Conservation (phyloP, 2,797 vertebrate species). For the Phalloptychus januarius region DNA sequence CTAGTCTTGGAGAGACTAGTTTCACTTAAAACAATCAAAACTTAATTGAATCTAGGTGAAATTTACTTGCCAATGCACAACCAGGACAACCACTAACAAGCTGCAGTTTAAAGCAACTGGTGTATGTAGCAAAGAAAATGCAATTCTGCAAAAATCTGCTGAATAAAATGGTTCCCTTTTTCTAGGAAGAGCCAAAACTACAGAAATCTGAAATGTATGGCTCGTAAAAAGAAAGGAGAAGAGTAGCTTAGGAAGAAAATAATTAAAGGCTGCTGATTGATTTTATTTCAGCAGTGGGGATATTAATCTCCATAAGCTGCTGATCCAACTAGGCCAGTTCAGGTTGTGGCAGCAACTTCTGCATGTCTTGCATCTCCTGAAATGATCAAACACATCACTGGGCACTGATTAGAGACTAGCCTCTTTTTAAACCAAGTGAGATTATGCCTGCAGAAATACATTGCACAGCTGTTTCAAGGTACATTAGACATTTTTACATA, state of each 20-base stretch:
- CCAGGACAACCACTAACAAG: background rate
- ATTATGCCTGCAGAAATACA: background rate
- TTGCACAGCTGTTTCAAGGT: background rate
- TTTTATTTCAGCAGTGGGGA: background rate
- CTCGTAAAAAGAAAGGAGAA: background rate
- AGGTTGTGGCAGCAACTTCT: conserved; percentile 1
- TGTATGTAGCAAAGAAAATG: background rate
- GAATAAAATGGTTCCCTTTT: background rate
- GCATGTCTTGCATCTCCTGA: conserved; percentile 5
- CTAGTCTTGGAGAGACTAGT: background rate
- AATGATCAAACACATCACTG: background rate
- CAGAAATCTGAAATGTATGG: background rate
- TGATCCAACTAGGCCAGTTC: background rate
- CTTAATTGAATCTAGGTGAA: background rate
- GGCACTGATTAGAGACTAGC: background rate
- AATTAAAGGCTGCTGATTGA: conserved; percentile 6
- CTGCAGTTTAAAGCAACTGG: background rate
- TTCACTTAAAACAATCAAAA: background rate
- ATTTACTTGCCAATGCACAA: background rate
- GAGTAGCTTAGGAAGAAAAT: background rate
- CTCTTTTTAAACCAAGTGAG: background rate
- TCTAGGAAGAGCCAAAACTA: background rate
- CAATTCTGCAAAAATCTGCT: background rate
- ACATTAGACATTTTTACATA: background rate
- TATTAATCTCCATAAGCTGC: conserved; percentile 3